phyloP scores from a whole-genome alignment of 1,140 invertebrate species.

The Diorhabda elongata region DNA sequence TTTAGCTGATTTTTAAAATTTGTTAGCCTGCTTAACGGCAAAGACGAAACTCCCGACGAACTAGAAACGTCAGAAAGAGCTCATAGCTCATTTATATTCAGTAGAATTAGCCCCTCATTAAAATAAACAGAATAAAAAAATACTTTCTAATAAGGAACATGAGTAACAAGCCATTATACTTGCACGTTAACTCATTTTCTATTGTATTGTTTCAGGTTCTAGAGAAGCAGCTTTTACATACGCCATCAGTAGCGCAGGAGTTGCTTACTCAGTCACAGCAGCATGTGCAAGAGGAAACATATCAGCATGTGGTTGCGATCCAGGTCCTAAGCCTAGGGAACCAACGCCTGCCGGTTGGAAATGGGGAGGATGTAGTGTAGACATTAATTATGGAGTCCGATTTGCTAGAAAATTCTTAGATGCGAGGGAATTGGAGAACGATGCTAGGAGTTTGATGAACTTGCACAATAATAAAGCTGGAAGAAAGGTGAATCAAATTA shows the following conservation, averaged over 20 bases:
- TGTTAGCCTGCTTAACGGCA: no score
- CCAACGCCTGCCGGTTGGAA: slow-evolving; percentile 57
- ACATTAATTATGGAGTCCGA: slow-evolving; percentile 71
- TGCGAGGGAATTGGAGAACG: slow-evolving; percentile 74
- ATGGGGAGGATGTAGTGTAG: slow-evolving; percentile 86
- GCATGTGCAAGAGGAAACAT: slow-evolving; percentile 88
- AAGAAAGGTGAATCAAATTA: slow-evolving; percentile 65
- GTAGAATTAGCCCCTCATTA: no score
- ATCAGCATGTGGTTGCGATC: slow-evolving; percentile 80
- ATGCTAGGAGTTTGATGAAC: slow-evolving; percentile 90
- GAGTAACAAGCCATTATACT: not conserved
- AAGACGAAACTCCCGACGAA: no score
- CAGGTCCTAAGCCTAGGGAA: slow-evolving; percentile 40
- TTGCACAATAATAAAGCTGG: slow-evolving; percentile 95
- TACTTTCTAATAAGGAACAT: no score
- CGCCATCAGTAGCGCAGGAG: slow-evolving; percentile 84
- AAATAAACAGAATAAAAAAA: no score
- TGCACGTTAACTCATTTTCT: not conserved
- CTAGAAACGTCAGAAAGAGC: no score
- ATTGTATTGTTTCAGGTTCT: slow-evolving; percentile 62
- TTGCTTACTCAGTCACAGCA: slow-evolving; percentile 83
- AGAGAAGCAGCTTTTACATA: slow-evolving; percentile 89
- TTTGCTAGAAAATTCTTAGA: slow-evolving; percentile 80
- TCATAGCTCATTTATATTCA: no score
- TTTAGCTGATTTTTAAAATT: no score